Conservation (phyloP, 2,797 vertebrate species). For the Pyrocephalus nanus region DNA sequence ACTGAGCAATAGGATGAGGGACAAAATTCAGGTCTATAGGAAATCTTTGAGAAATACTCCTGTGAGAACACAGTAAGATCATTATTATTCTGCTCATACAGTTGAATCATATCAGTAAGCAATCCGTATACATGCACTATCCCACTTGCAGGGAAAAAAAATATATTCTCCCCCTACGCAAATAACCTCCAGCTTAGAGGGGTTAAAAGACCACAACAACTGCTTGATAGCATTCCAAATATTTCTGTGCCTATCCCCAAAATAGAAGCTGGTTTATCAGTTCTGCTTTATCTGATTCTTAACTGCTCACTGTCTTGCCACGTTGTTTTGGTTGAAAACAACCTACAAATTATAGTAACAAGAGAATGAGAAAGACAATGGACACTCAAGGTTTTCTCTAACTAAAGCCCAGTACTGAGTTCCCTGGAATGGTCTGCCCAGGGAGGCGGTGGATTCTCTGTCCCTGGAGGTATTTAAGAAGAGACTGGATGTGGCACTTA, state of each 20-base stretch:
- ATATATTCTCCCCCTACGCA: not conserved
- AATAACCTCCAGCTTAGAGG: not conserved
- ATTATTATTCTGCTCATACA: slow-evolving; percentile 30
- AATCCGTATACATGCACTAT: not conserved
- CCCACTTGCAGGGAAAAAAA: not conserved
- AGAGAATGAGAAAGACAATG: not conserved
- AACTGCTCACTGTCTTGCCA: not conserved
- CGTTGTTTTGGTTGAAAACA: not conserved
- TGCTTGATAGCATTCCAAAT: not conserved
- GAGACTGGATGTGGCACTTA: too few relatives aligned
- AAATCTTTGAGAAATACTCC: slow-evolving; percentile 43
- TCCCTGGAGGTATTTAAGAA: too few relatives aligned
- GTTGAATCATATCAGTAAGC: not conserved
- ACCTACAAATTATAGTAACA: not conserved
- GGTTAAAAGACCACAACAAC: not conserved
- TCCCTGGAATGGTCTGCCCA: not conserved
- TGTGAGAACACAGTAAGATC: not conserved
- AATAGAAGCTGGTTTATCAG: not conserved
- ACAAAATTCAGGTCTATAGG: slow-evolving; percentile 35
- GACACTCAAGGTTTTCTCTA: not conserved
- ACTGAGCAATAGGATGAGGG: not conserved
- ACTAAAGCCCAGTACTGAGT: not conserved
- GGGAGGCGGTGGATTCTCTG: too few relatives aligned
- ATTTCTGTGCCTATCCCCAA: not conserved
- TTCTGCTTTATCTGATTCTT: not conserved